Percentiles rank a stretch among this genome's conserved stretches.
phyloP scores from a whole-genome alignment of 2,113 vertebrate genomes.

The Halcyon malimbica region DNA sequence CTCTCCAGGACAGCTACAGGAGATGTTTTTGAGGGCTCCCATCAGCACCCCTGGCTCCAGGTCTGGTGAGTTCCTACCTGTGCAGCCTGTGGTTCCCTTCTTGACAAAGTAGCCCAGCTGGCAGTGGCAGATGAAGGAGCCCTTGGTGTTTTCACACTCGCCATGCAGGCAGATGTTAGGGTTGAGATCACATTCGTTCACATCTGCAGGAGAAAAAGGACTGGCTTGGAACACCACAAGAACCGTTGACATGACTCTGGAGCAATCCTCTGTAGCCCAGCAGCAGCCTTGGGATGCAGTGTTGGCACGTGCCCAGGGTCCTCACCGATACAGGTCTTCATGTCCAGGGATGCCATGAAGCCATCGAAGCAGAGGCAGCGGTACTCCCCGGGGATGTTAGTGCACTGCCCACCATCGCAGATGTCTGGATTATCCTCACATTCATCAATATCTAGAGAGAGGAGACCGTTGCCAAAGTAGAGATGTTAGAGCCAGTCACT shows the following conservation, averaged over 20 bases:
- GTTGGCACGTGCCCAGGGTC: neutral
- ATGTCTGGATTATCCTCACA: conserved; percentile 88
- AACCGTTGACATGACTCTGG: rapidly evolving
- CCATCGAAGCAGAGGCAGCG: conserved; percentile 90
- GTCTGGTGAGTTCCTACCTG: conserved; percentile 72
- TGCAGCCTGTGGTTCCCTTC: conserved; percentile 90
- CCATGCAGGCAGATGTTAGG: conserved; percentile 92
- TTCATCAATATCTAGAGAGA: conserved; percentile 66
- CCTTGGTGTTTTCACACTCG: conserved; percentile 92
- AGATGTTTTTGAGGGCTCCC: neutral
- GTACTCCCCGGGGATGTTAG: conserved; percentile 89
- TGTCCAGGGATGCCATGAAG: conserved; percentile 89
- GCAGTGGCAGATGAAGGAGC: conserved; percentile 95
- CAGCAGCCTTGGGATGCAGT: neutral
- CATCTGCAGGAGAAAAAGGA: conserved; percentile 73
- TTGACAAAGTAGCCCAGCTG: conserved; percentile 89
- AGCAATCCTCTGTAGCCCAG: neutral
- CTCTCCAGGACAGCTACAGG: neutral
- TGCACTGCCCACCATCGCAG: conserved; percentile 91
- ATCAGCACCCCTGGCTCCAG: neutral
- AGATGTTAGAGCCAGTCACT: neutral
- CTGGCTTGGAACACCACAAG: neutral
- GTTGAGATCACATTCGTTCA: conserved; percentile 92
- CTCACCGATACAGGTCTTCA: conserved; percentile 90
- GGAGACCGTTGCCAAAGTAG: neutral